These are phyloP conservation scores for Eonycteris spelaea DNA, from an alignment of 2,113 vertebrate species.

Conservation along the genomic window DNA sequence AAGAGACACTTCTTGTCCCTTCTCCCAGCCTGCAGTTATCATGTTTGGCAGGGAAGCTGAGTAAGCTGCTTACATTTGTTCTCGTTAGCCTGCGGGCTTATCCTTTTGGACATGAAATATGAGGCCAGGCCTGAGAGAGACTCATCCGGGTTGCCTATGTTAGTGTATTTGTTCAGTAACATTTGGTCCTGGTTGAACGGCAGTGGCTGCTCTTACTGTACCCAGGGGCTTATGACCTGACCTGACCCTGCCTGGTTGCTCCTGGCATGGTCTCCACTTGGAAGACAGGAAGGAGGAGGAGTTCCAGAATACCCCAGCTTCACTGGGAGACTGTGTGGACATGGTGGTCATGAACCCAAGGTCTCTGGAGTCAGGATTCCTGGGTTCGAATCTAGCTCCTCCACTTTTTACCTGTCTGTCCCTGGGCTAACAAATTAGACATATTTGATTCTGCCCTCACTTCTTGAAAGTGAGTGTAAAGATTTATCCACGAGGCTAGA, in stretches of 20 bases:
- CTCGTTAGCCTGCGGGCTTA: background rate
- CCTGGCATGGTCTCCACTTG: background rate
- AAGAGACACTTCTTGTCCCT: background rate
- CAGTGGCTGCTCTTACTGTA: background rate
- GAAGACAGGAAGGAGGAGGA: background rate
- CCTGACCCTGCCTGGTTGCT: background rate
- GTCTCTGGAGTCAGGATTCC: background rate
- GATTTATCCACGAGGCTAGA: background rate
- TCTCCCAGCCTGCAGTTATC: background rate
- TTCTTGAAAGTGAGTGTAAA: background rate
- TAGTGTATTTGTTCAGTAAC: background rate
- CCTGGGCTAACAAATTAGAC: background rate
- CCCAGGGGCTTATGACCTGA: background rate
- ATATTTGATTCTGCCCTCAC: background rate
- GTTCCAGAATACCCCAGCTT: accelerated
- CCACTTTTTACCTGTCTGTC: background rate
- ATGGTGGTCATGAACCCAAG: background rate
- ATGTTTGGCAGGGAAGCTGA: background rate
- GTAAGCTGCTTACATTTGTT: background rate
- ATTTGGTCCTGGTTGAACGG: background rate
- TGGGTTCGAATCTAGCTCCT: background rate
- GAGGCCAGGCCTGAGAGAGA: background rate
- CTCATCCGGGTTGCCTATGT: background rate
- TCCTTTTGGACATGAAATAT: background rate
- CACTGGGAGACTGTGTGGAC: background rate